Evolutionary conservation across 2,888 invertebrate genomes (phyloP).

Genomic region (Catocala nupta): DNA sequence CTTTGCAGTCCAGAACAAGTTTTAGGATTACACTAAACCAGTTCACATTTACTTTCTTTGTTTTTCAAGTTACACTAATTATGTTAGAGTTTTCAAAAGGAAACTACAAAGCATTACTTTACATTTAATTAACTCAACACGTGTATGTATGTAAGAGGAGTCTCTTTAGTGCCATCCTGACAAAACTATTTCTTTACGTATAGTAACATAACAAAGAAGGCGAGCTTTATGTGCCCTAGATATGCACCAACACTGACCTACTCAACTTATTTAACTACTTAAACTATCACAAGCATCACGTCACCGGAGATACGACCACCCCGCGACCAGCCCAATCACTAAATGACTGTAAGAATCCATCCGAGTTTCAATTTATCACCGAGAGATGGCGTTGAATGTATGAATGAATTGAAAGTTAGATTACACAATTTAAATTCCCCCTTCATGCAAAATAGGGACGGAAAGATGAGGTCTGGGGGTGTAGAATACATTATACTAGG

Average conservation of each 20-base stretch:
- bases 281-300: conserved; percentile 12
- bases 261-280: conserved; percentile 42
- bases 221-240: conserved; percentile 38
- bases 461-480: conserved; percentile 84
- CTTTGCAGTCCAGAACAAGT: no score
- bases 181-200: conserved; percentile 40
- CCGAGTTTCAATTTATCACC: conserved; percentile 86
- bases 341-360: conserved; percentile 81
- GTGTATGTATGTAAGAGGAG: conserved; percentile 25
- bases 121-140: no score
- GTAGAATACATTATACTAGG: conserved; percentile 81
- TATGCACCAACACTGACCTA: conserved; percentile 43
- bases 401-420: conserved; percentile 88
- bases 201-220: conserved; percentile 29
- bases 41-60: no score
- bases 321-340: conserved; percentile 58
- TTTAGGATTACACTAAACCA: no score
- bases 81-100: no score
- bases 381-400: conserved; percentile 86
- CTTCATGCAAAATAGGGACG: conserved; percentile 86
- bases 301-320: conserved; percentile 51
- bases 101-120: no score
- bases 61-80: no score
- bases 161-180: conserved; percentile 29
- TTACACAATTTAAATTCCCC: conserved; percentile 88